Percentiles rank a stretch among this genome's conserved stretches.
Conservation (phyloP, 2,797 vertebrate genomes). For the Oceanodroma leucorhoa region DNA sequence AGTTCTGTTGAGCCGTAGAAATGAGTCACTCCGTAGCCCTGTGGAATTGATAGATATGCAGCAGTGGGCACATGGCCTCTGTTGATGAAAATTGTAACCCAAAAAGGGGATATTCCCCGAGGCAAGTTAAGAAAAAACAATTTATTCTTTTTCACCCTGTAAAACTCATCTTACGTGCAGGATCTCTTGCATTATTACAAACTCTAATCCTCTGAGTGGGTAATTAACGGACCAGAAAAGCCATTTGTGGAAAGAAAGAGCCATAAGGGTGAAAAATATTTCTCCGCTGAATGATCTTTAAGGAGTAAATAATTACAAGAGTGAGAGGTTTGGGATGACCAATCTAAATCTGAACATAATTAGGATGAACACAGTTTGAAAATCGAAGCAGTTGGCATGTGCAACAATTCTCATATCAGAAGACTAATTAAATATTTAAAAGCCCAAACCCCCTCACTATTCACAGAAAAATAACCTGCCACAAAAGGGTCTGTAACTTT, state of each 20-base stretch:
- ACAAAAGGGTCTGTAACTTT: slow-evolving; percentile 76
- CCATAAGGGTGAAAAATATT: slow-evolving; percentile 78
- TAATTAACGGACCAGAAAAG: slow-evolving; percentile 81
- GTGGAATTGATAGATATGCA: slow-evolving; percentile 40
- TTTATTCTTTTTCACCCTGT: slow-evolving; percentile 66
- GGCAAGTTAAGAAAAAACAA: slow-evolving; percentile 63
- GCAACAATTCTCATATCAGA: slow-evolving; percentile 74
- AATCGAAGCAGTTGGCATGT: slow-evolving; percentile 72
- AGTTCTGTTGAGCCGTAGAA: slow-evolving; percentile 63
- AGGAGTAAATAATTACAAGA: slow-evolving; percentile 83
- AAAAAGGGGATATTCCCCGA: slow-evolving; percentile 46
- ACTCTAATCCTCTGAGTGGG: slow-evolving; percentile 77
- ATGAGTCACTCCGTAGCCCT: slow-evolving; percentile 59
- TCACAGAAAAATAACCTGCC: slow-evolving; percentile 79
- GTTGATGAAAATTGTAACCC: slow-evolving; percentile 47
- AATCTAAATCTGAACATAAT: slow-evolving; percentile 78
- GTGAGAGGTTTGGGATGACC: slow-evolving; percentile 78
- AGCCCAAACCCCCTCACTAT: slow-evolving; percentile 72
- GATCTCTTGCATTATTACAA: slow-evolving; percentile 71
- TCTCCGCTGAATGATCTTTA: slow-evolving; percentile 78
- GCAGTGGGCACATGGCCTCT: slow-evolving; percentile 11
- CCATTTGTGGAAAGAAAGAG: slow-evolving; percentile 78
- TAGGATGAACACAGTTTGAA: slow-evolving; percentile 72
- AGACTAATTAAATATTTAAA: slow-evolving; percentile 86
- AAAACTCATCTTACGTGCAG: slow-evolving; percentile 70